These are phyloP conservation scores for Drusus annulatus DNA, from an alignment of 1,140 invertebrate genomes.

Conservation along the genomic window DNA sequence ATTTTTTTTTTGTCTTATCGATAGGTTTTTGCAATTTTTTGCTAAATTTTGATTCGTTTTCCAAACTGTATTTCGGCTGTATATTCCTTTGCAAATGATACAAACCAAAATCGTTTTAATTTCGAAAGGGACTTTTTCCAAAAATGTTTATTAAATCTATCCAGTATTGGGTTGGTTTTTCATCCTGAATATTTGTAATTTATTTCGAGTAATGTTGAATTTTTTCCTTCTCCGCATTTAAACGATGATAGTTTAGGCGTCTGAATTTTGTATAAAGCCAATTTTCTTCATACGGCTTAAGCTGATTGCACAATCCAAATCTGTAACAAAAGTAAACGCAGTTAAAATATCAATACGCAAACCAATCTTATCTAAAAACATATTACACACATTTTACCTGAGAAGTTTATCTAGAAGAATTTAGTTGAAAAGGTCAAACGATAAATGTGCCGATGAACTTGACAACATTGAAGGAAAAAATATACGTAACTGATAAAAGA, in stretches of 20 bases:
- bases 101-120: conserved; percentile 9
- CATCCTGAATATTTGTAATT: conserved; percentile 32
- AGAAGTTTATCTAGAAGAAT: no score
- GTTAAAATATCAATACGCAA: no score
- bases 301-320: conserved; percentile 14
- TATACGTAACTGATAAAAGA: no score
- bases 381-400: no score
- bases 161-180: conserved; percentile 37
- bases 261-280: background rate
- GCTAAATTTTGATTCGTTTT: background rate
- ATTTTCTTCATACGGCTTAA: conserved; percentile 4
- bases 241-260: conserved; percentile 21
- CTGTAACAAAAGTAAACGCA: conserved; percentile 13
- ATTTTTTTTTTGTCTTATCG: background rate
- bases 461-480: no score
- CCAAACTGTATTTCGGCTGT: background rate
- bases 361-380: no score
- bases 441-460: no score
- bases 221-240: conserved; percentile 43
- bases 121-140: conserved; percentile 2
- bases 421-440: no score
- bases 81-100: background rate
- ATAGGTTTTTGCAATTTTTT: background rate
- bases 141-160: conserved; percentile 8
- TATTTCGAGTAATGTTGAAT: conserved; percentile 19